Evolutionary conservation across 1,140 invertebrate genomes (phyloP).

Genomic region (Cepaea nemoralis): DNA sequence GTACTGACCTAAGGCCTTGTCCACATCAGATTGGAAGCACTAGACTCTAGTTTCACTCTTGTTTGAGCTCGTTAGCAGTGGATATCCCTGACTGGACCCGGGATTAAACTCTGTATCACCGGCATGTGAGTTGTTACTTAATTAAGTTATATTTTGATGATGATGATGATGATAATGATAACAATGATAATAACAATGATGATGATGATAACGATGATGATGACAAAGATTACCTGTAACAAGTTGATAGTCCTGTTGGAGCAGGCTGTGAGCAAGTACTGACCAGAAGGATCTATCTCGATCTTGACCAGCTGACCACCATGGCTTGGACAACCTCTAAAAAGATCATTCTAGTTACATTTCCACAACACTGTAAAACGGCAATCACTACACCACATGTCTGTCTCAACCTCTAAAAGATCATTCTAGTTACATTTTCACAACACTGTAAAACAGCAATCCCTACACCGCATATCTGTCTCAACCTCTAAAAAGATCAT

Average conservation of each 20-base stretch:
- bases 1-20: too few species aligned
- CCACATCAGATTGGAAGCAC: too few species aligned
- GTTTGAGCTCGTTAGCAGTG: too few species aligned
- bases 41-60: too few species aligned
- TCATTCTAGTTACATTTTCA: too few species aligned
- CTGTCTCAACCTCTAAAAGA: too few species aligned
- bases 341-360: background rate
- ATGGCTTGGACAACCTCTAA: conserved; percentile 29
- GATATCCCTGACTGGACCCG: too few species aligned
- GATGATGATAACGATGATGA: background rate
- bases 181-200: background rate
- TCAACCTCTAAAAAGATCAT: background rate
- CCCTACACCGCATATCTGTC: background rate
- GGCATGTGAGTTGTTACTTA: too few species aligned
- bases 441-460: too few species aligned
- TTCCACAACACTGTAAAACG: too few species aligned
- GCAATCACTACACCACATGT: background rate
- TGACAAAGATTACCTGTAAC: conserved; percentile 10
- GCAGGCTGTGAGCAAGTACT: conserved; percentile 32
- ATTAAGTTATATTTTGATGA: background rate
- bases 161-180: background rate
- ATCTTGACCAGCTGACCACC: conserved; percentile 36
- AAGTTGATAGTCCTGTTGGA: conserved; percentile 32
- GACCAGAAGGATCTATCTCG: conserved; percentile 28
- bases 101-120: too few species aligned